Evolutionary conservation across 2,888 invertebrate genomes (phyloP), one percentile per base, ranked within the genome.

Genomic region (Embidobia sp.): DNA sequence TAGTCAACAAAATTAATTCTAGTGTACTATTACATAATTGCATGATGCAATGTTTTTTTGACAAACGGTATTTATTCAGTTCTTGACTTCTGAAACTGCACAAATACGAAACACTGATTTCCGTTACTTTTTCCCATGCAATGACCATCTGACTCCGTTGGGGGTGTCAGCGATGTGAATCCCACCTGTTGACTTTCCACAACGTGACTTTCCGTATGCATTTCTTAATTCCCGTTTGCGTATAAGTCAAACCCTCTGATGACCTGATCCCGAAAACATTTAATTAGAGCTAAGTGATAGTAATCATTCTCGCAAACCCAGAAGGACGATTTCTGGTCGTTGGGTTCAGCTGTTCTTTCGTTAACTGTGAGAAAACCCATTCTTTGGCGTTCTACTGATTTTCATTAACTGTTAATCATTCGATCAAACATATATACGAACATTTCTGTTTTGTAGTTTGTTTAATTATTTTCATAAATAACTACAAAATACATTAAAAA

Each of bases 141-240:
- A 84, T 84, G 83, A 83, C 86, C 88, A 88, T 86, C 86, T 85
- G 86, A 87, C 88, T 85, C 85, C 69, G 82, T 84, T 83, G 88
- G 87, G 87, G 88, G 87, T 86, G 83, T 83, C 80, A 51, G 72
- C 80, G 77, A 66, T 81, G 83, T 83, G 84, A 81, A 84, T 86
- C 87, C 89, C 89, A 89, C 89, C 89, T 89, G 89, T 89, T 89
- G 89, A 89, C 88, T 89, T 89, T 86, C 85, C 85, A 83, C 85
- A 84, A 81, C 82, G 84, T 84, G 81, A 83, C 81, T 85, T 83
- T 80, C 76, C 59, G 69, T 37, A 49, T 26, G 29, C 48, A 66
- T 66, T 83, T 83, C 83, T 82, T 83, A 80, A 78, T 72, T 78
- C 51, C 51, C 63, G 80, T 82, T 83, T 80, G 70, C 83, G 82